Base-by-base conservation (phyloP, 2,888 invertebrate species). In the Subacronicta megacephala region DNA sequence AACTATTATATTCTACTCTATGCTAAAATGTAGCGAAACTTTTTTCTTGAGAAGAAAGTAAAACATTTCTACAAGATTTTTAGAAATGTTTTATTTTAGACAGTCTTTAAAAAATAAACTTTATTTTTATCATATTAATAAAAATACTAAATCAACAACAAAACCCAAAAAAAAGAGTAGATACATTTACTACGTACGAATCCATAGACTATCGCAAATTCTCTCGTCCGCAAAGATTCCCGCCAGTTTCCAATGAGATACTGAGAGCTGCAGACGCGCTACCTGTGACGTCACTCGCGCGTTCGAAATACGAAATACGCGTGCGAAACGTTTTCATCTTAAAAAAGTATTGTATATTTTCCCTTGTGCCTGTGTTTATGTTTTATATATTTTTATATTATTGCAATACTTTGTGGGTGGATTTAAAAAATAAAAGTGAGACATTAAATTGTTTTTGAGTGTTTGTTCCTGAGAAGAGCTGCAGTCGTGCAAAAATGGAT, bases 191-290 rank as follows among this genome's bases (percentile, higher is more conserved):
- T 18, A 7, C 29, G 12, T 15, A 17, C n/a, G 20, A 10, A n/a
- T 41, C 17, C 20, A 44, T 26, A 57, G 45, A 37, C 44, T 46
- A 42, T 40, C 40, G 36, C 35, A 5, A 43, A 55, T 61, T 62
- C 71, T 62, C 62, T 43, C 54, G 36, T 59, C 62, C 67, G 58
- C 45, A 37, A 64, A 75, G 74, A 67, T 81, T 82, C 84, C 81
- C 84, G 83, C 84, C 83, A 83, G 83, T 83, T 82, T 83, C 77
- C 72, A 73, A 52, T 72, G 72, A 75, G 83, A 80, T 72, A 71
- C 73, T 71, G 79, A 61, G 69, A 70, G 80, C 62, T 76, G 56
- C 75, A 70, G 75, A 80, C 82, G 81, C 74, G 53, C 63, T 57
- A 50, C 37, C 53, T 38, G 70, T 79, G 80, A 75, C 79, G 74